Base-by-base conservation (phyloP, 2,888 invertebrate genomes). In the Tuberolachnus salignus region DNA sequence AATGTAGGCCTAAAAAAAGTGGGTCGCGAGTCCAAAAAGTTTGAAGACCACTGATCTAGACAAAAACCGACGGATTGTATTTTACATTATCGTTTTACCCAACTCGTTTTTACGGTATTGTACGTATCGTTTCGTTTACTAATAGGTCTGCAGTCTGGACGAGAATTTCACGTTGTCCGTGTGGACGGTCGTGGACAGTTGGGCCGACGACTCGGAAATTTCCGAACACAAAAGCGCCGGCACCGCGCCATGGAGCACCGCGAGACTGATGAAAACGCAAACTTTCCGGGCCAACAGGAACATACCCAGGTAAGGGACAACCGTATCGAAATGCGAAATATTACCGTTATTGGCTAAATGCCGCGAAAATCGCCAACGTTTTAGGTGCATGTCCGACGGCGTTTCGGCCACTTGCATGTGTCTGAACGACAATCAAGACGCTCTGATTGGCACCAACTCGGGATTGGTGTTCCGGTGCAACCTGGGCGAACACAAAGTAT, bases 121-220 rank as follows among this genome's bases (percentile, higher is more conserved):
- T n/a, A n/a, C n/a, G 13, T 11, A 51, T n/a, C 14, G 4, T 11
- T 1, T 63, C 42, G 16, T 71, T 83, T 83, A 34, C 34, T 34
- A n/a, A 10, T 81, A 87, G 87, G 85, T 87, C 70, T 85, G 85
- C 49, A 85, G 87, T 6, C 82, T 87, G 0, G 86, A 87, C 49
- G 87, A 87, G 78, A 84, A 85, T 10, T 87, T 87, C 0, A 82
- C 85, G 23, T 81, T 87, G 3, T 84, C 86, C 8, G 83, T 87
- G 69, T 88, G 87, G 87, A 87, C 86, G 0, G 83, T 87, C 11
- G 83, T 87, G 51, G 80, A 81, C 46, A 63, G 46, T 46, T 49
- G 67, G 75, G 3, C 21, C 3, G 57, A 66, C 11, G 46, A 8
- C 6, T 11, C 67, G 0, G 67, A 67, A 59, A 26, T 75, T 21